phyloP scores from a whole-genome alignment of 2,888 invertebrate genomes.

The Cheilosia grossa region DNA sequence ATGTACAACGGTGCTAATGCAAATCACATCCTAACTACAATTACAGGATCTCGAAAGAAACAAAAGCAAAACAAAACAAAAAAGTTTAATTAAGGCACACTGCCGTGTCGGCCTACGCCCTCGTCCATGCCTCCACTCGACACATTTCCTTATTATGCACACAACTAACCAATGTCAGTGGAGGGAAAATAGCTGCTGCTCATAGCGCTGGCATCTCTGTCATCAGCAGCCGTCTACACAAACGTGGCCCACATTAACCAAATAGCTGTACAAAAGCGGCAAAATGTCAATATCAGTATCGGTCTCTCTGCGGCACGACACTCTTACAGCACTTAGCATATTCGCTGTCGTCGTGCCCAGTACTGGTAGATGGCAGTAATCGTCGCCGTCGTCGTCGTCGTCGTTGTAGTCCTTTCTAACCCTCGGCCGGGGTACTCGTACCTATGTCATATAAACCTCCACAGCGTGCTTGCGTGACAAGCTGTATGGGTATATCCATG shows the following conservation, averaged over 20 bases:
- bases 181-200: conserved; percentile 41
- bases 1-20: conserved; percentile 70
- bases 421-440: too few species aligned
- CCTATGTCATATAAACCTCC: conserved; percentile 12
- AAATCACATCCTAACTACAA: conserved; percentile 72
- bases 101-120: conserved; percentile 4
- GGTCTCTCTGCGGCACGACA: conserved; percentile 67
- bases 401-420: conserved; percentile 8
- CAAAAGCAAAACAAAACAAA: conserved; percentile 47
- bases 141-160: conserved; percentile 61
- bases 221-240: conserved; percentile 47
- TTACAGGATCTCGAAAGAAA: conserved; percentile 43
- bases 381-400: conserved; percentile 9
- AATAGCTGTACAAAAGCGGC: conserved; percentile 70
- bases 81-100: conserved; percentile 65
- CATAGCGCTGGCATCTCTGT: conserved; percentile 49
- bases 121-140: conserved; percentile 2
- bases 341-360: conserved; percentile 50
- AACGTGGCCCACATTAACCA: conserved; percentile 59
- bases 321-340: conserved; percentile 71
- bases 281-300: conserved; percentile 73
- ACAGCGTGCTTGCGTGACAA: conserved; percentile 52
- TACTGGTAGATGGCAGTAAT: conserved; percentile 9
- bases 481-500: conserved; percentile 20
- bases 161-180: conserved; percentile 67